phyloP scores from a whole-genome alignment of 2,113 vertebrate species.

The Nipponia nippon region DNA sequence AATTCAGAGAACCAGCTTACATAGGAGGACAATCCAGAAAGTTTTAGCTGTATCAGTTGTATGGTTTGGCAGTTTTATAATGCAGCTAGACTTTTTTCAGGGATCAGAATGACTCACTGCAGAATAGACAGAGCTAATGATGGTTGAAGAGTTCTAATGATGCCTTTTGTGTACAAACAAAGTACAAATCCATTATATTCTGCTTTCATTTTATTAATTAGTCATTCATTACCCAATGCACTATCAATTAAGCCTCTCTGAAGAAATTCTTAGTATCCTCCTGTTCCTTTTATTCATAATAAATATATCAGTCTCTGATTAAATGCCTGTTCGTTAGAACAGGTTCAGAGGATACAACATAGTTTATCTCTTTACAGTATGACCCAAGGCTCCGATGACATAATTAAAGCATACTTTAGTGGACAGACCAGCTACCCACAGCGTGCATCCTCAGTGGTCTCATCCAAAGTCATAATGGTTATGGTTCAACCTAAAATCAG shows the following conservation, averaged over 20 bases:
- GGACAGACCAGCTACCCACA: not conserved
- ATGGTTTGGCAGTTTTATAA: not conserved
- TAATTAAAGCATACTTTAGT: not conserved
- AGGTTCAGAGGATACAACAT: not conserved
- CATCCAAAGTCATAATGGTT: not conserved
- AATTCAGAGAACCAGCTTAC: not conserved
- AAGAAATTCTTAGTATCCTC: constrained; percentile 4
- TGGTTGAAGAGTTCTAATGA: constrained; percentile 23
- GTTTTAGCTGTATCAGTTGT: not conserved
- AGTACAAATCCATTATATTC: constrained; percentile 34
- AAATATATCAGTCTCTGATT: constrained; percentile 1
- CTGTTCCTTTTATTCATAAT: constrained; percentile 10
- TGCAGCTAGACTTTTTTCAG: not conserved
- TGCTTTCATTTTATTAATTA: constrained; percentile 37
- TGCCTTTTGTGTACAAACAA: constrained; percentile 44
- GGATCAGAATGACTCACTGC: constrained; percentile 30
- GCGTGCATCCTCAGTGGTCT: not conserved
- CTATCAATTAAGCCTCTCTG: constrained; percentile 25
- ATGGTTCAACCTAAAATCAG: not conserved
- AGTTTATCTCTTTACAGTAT: not conserved
- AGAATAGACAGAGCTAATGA: constrained; percentile 21
- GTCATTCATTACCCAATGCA: not conserved
- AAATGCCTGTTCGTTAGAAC: not conserved
- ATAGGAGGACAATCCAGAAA: not conserved
- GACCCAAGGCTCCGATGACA: not conserved